These are phyloP conservation scores for Chelon auratus DNA, from an alignment of 2,797 vertebrate genomes.

Conservation along the genomic window DNA sequence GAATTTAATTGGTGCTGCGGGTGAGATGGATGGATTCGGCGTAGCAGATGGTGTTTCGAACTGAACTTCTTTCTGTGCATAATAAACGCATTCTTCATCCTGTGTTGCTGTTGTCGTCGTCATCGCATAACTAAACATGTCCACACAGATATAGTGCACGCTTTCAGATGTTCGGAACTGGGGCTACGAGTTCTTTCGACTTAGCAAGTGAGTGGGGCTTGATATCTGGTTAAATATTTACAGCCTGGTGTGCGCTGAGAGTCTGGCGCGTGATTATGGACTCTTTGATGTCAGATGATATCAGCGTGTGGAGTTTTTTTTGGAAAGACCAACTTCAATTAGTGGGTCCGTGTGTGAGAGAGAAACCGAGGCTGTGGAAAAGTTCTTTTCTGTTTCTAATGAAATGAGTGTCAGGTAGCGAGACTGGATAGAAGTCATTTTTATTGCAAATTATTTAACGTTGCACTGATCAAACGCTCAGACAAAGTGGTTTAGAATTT, in stretches of 20 bases:
- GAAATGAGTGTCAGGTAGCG: not conserved
- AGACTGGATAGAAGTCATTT: slow-evolving; percentile 8
- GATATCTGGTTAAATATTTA: slow-evolving; percentile 63
- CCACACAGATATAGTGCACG: not conserved
- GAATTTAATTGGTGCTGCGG: slow-evolving; percentile 26
- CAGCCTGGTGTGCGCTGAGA: slow-evolving; percentile 32
- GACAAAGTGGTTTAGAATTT: not conserved
- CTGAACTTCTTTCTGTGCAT: slow-evolving; percentile 6
- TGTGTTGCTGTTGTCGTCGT: not conserved
- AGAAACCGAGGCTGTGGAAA: not conserved
- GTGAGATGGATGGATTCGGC: slow-evolving; percentile 9
- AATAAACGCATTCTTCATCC: slow-evolving; percentile 14
- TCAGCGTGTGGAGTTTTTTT: slow-evolving; percentile 41
- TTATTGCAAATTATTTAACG: slow-evolving; percentile 15
- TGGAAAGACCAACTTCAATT: slow-evolving; percentile 39
- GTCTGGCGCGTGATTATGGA: slow-evolving; percentile 41
- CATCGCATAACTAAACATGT: slow-evolving; percentile 25
- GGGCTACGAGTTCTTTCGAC: slow-evolving; percentile 23
- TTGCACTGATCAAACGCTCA: not conserved
- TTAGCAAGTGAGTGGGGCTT: slow-evolving; percentile 38
- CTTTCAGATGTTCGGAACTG: slow-evolving; percentile 38
- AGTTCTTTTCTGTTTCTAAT: not conserved
- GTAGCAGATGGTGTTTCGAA: slow-evolving; percentile 17
- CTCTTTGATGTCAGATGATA: slow-evolving; percentile 57
- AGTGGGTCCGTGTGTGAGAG: slow-evolving; percentile 11